Evolutionary conservation across 2,113 vertebrate genomes (phyloP).

Genomic region (Jacana jacana): DNA sequence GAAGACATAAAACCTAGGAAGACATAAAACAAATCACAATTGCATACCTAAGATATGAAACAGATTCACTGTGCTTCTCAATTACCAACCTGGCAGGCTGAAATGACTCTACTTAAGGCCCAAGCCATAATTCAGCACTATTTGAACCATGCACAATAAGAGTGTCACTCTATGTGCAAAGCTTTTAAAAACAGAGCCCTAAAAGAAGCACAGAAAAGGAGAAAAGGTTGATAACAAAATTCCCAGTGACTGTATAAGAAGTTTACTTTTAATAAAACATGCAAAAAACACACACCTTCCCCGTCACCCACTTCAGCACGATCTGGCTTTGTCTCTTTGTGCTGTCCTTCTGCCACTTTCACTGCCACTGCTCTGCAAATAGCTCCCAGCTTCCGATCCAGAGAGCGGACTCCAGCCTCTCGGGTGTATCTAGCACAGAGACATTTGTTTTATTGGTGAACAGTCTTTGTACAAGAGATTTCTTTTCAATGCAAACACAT

Average conservation of each 20-base stretch:
- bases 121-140: background rate
- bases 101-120: background rate
- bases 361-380: conserved; percentile 95
- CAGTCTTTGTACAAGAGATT: background rate
- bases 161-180: background rate
- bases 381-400: conserved; percentile 91
- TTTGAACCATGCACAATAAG: background rate
- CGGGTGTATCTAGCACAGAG: conserved; percentile 83
- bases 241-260: background rate
- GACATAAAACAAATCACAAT: background rate
- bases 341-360: conserved; percentile 90
- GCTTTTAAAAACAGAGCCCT: background rate
- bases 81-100: background rate
- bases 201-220: background rate
- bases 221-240: background rate
- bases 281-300: conserved; percentile 69
- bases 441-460: background rate
- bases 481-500: background rate
- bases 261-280: background rate
- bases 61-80: background rate
- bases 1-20: background rate
- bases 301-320: conserved; percentile 59
- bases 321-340: conserved; percentile 75
- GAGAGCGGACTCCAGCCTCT: conserved; percentile 94
- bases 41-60: background rate